Conservation (phyloP, 2,888 invertebrate genomes). For the Gymnoscelis rufifasciata region DNA sequence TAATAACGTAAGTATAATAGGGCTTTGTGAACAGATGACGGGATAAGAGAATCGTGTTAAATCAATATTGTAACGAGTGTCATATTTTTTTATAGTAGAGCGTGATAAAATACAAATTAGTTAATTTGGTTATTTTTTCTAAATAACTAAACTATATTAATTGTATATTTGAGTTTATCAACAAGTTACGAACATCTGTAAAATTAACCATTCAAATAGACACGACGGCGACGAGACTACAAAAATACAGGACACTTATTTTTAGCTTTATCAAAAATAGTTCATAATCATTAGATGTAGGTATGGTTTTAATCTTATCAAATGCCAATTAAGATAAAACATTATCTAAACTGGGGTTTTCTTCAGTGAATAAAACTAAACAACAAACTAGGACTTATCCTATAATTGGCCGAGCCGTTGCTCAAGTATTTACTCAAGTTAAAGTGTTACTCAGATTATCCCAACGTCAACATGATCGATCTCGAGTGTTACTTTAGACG, state of each 20-base stretch:
- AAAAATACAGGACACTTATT: too few relatives aligned
- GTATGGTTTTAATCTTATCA: too few relatives aligned
- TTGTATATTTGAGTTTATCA: too few relatives aligned
- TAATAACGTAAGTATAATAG: slow-evolving; percentile 65
- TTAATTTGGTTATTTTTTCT: too few relatives aligned
- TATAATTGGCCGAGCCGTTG: slow-evolving; percentile 16
- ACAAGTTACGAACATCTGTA: too few relatives aligned
- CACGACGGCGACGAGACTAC: too few relatives aligned
- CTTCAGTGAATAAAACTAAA: not conserved
- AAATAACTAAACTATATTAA: too few relatives aligned
- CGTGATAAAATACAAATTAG: not conserved
- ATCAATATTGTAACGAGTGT: slow-evolving; percentile 10
- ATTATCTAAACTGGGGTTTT: not conserved
- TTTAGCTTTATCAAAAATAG: too few relatives aligned
- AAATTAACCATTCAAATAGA: too few relatives aligned
- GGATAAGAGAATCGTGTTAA: slow-evolving; percentile 14
- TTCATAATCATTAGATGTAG: too few relatives aligned
- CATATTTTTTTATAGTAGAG: not conserved
- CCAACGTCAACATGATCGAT: slow-evolving; percentile 16
- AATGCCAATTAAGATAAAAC: too few relatives aligned
- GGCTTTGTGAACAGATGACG: slow-evolving; percentile 45
- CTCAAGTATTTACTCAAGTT: slow-evolving; percentile 11
- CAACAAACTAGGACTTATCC: slow-evolving; percentile 5
- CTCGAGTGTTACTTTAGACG: slow-evolving; percentile 18
- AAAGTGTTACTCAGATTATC: slow-evolving; percentile 20